Conservation (phyloP, 2,113 vertebrate genomes). For the Prunella fulvescens region DNA sequence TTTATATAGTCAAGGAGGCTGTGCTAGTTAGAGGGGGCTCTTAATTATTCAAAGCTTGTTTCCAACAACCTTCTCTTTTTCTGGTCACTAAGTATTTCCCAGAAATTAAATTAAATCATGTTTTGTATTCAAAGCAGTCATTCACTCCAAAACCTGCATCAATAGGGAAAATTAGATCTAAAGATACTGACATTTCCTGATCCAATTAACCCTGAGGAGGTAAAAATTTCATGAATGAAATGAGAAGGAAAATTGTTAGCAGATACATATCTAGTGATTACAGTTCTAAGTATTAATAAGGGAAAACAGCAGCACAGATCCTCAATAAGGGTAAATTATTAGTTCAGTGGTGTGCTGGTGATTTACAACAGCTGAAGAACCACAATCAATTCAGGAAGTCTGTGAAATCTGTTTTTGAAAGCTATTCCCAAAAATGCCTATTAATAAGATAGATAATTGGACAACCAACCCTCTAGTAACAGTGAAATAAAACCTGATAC, state of each 20-base stretch:
- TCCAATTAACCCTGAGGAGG: slow-evolving; percentile 3
- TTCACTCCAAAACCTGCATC: slow-evolving; percentile 1
- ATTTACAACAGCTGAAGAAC: not conserved
- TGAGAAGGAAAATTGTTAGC: slow-evolving; percentile 6
- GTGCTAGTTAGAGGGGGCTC: not conserved
- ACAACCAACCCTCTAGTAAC: not conserved
- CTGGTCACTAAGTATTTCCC: slow-evolving; percentile 10
- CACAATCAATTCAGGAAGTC: not conserved
- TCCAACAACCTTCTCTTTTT: slow-evolving; percentile 3
- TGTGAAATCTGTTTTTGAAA: not conserved
- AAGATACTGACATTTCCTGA: slow-evolving; percentile 24
- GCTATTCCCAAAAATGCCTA: not conserved
- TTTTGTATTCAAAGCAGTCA: slow-evolving; percentile 10
- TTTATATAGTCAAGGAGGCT: not conserved
- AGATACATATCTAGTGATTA: not conserved
- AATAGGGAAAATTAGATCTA: slow-evolving; percentile 19
- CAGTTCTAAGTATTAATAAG: not conserved
- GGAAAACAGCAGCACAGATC: not conserved
- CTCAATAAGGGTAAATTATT: not conserved
- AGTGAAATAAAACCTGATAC: not conserved
- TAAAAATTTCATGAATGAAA: slow-evolving; percentile 30
- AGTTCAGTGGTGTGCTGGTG: not conserved
- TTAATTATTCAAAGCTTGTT: slow-evolving; percentile 33
- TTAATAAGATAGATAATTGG: not conserved
- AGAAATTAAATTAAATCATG: not conserved